Conservation (phyloP, 2,797 vertebrate species). For the Smutsia gigantea region DNA sequence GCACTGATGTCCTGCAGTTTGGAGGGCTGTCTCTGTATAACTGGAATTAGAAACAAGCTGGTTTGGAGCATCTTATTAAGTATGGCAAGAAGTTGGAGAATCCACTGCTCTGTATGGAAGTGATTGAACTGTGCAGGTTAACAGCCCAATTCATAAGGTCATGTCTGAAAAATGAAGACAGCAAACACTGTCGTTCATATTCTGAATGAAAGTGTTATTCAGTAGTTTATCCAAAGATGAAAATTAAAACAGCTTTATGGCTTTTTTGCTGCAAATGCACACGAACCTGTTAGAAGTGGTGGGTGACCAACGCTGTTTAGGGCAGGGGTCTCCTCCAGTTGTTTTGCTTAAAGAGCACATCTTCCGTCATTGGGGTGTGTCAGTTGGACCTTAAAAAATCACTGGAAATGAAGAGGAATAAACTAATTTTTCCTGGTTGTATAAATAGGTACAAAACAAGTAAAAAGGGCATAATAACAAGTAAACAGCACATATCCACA, state of each 20-base stretch:
- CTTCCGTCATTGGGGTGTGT: not conserved
- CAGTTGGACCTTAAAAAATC: slow-evolving; percentile 55
- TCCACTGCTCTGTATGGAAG: slow-evolving; percentile 65
- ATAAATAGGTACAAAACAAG: not conserved
- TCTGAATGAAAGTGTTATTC: slow-evolving; percentile 52
- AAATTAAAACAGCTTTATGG: slow-evolving; percentile 56
- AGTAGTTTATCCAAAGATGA: slow-evolving; percentile 53
- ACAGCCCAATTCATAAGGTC: slow-evolving; percentile 61
- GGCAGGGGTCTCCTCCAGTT: not conserved
- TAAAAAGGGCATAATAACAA: not conserved
- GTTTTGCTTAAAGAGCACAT: slow-evolving; percentile 46
- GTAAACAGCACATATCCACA: not conserved
- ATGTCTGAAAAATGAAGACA: slow-evolving; percentile 64
- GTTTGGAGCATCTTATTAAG: slow-evolving; percentile 45
- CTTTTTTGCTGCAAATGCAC: slow-evolving; percentile 25
- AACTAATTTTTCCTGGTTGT: not conserved
- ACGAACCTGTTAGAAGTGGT: slow-evolving; percentile 66
- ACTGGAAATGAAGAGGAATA: slow-evolving; percentile 59
- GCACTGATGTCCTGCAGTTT: slow-evolving; percentile 25
- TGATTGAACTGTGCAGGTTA: slow-evolving; percentile 55
- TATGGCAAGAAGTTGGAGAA: not conserved
- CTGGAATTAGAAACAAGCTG: slow-evolving; percentile 35
- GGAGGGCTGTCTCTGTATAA: slow-evolving; percentile 30
- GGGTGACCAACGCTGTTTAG: slow-evolving; percentile 46
- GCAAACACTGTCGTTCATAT: slow-evolving; percentile 56